Base-by-base conservation (phyloP, 2,797 vertebrate species). In the Rhinichthys osculus region DNA sequence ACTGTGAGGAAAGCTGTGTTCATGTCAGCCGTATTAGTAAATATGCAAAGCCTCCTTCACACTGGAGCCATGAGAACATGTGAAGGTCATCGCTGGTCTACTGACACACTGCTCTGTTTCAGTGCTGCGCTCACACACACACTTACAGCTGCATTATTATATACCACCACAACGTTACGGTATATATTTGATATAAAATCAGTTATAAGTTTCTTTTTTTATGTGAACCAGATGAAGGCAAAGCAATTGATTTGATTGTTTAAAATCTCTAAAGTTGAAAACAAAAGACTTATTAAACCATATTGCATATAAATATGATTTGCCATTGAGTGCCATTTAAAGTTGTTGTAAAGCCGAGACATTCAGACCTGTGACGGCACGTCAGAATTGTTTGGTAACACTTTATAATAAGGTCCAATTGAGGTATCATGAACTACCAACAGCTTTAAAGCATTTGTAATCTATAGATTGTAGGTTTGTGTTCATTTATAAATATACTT, bases 31-130 rank as follows among this genome's bases (percentile, higher is more conserved):
- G 50, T 87, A 84, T 89, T 88, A 88, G 89, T 83, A 87, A 89
- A 89, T 89, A 85, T 89, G 86, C 89, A 86, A 90, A 90, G 88
- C 88, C 69, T 71, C 66, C 59, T 80, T 90, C 82, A 64, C 33
- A 72, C 70, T 62, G 57, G 77, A 80, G 87, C 47, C 54, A 23
- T 2, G 79, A 88, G 81, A 85, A 85, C 44, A 38, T 78, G 47
- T 90, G 86, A 90, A 90, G 89, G 89, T 90, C 89, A 80, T 74
- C 79, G 71, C 59, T 81, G 78, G 85, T 81, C 79, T 42, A 42
- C 30, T 77, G 80, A 84, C 70, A 72, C 79, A 71, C 78, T 14
- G 83, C 81, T 33, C 54, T 73, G 54, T 70, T 38, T 83, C 84
- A 74, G 59, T 67, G 70, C 47, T n/a, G 66, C 19, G n/a, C 30